Evolutionary conservation across 2,113 vertebrate species (phyloP), one percentile per base, ranked within the genome.

Genomic region (Thalassoma bifasciatum): DNA sequence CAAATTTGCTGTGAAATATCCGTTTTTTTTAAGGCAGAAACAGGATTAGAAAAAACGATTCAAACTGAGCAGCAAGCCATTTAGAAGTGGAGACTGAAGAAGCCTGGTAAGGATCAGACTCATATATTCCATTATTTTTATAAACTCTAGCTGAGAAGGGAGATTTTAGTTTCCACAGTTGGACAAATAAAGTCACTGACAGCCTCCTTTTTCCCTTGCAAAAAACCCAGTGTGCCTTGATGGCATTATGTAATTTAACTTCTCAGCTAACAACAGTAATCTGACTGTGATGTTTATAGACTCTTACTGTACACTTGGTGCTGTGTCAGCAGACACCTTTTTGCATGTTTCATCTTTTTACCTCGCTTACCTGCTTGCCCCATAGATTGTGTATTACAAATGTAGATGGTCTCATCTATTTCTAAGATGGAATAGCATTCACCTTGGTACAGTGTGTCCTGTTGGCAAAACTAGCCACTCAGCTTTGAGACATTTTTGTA

Each of bases 61-160:
- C 23, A 24, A 5, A 4, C 36, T 37, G 13, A 36, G 44, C 26
- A 69, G 26, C 36, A 49, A 34, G 14, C 22, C 10, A 14, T 19
- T 64, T 42, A 22, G 52, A 13, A 74, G 26, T 65, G 63, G 65
- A 71, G 67, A 61, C 38, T 81, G 60, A 46, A 77, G 58, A 2
- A 66, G 73, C 67, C 59, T 40, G 56, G 22, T 57, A 72, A 5
- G 38, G n/a, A 42, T 44, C 13, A 56, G 46, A 81, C 66, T 40
- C 79, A 84, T 56, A 79, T 76, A 64, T 81, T 75, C 74, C 70
- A 2, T 66, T 81, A 75, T 68, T 70, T 80, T 56, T 24, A 26
- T 23, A 37, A 69, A 24, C 59, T 34, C 34, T 78, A 77, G 30
- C 62, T 77, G 10, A 34, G 21, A 30, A 23, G 50, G 63, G 69